Evolutionary conservation across 2,888 invertebrate species (phyloP).

Genomic region (Hirtodrosophila alboralis): DNA sequence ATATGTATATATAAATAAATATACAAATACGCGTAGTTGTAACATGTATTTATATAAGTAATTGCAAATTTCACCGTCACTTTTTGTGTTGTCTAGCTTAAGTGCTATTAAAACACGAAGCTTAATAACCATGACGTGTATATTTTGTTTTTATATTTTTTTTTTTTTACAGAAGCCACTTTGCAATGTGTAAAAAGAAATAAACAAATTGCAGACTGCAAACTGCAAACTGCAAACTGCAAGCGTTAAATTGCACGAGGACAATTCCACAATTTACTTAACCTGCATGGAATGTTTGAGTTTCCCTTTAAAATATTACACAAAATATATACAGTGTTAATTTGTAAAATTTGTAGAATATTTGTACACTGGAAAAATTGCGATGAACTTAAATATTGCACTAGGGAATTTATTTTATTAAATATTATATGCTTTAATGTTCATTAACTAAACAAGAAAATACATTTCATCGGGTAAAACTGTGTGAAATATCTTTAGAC

Average conservation of each 20-base stretch:
- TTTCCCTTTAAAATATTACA: conserved; percentile 6
- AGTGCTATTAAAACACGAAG: conserved; percentile 63
- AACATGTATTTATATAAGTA: conserved; percentile 59
- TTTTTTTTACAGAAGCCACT: conserved; percentile 37
- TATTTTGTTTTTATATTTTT: no score
- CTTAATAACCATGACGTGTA: conserved; percentile 64
- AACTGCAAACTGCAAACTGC: conserved; percentile 8
- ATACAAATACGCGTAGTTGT: conserved; percentile 26
- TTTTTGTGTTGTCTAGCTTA: conserved; percentile 48
- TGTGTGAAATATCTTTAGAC: no score
- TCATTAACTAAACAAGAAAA: no score
- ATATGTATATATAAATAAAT: neutral
- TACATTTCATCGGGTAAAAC: no score
- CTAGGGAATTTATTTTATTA: no score
- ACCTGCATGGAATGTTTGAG: conserved; percentile 3
- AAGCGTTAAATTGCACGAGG: conserved; percentile 10
- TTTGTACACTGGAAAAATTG: no score
- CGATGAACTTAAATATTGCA: no score
- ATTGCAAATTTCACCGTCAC: conserved; percentile 68
- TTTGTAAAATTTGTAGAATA: conserved; percentile 12
- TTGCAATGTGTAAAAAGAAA: conserved; percentile 9
- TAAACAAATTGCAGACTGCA: conserved; percentile 5
- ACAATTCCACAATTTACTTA: conserved; percentile 1
- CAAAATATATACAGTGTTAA: conserved; percentile 18
- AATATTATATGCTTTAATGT: no score